phyloP scores from a whole-genome alignment of 2,888 invertebrate genomes.

The Siphlonurus alternatus region DNA sequence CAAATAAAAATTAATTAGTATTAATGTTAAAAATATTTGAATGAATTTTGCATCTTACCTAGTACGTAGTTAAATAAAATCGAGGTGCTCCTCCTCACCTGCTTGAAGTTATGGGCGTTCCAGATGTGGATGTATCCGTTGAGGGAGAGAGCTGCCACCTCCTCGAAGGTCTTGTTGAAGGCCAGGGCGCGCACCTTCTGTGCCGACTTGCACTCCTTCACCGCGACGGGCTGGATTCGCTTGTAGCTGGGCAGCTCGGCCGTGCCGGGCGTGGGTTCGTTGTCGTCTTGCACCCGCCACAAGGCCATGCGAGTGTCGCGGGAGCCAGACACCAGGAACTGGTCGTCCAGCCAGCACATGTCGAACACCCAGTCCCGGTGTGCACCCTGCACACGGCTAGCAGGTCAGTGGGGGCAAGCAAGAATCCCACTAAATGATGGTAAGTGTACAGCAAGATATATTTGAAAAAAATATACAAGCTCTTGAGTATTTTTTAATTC shows the following conservation, averaged over 20 bases:
- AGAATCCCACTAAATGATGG: too few species aligned
- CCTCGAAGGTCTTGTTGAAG: slow-evolving; percentile 69
- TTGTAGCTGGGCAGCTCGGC: slow-evolving; percentile 7
- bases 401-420: too few species aligned
- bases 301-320: slow-evolving; percentile 80
- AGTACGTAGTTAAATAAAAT: too few species aligned
- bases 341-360: slow-evolving; percentile 91
- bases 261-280: background rate
- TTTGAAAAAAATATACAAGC: background rate
- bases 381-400: slow-evolving; percentile 32
- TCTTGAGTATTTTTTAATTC: background rate
- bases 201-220: slow-evolving; percentile 64
- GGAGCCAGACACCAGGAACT: slow-evolving; percentile 85
- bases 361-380: slow-evolving; percentile 88
- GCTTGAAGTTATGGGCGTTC: slow-evolving; percentile 75
- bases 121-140: slow-evolving; percentile 92
- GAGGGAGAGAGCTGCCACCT: slow-evolving; percentile 77
- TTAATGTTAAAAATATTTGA: too few species aligned
- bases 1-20: too few species aligned
- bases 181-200: slow-evolving; percentile 65
- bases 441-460: too few species aligned
- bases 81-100: too few species aligned
- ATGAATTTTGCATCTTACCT: too few species aligned
- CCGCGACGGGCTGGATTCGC: slow-evolving; percentile 47
- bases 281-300: slow-evolving; percentile 55